These are phyloP conservation scores for Anguilla japonica DNA, from an alignment of 2,113 vertebrate species.

Conservation along the genomic window DNA sequence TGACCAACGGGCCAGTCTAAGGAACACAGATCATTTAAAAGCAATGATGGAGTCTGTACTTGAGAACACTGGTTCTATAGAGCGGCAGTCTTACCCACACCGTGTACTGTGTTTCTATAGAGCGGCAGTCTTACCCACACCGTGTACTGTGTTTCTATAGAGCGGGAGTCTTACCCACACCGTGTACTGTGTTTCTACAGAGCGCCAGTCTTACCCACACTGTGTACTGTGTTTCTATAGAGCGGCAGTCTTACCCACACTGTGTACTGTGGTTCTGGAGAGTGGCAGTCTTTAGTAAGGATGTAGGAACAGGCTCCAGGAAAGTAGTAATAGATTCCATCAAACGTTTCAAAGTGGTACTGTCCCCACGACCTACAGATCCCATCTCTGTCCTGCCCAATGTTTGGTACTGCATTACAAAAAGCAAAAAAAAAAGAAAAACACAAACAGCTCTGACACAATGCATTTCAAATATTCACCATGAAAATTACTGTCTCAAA, in stretches of 20 bases:
- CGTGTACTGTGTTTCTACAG: no score
- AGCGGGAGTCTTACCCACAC: no score
- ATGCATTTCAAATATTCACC: no score
- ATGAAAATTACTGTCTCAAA: no score
- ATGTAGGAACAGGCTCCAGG: constrained; percentile 96
- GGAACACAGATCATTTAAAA: background rate
- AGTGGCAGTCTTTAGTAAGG: constrained; percentile 91
- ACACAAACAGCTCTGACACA: background rate
- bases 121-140: no score
- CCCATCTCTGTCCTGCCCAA: constrained; percentile 87
- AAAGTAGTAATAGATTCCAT: constrained; percentile 96
- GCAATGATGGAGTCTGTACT: background rate
- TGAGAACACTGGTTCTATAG: no score
- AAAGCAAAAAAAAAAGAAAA: constrained; percentile 29
- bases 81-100: no score
- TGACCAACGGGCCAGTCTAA: background rate
- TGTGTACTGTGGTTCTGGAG: constrained; percentile 84
- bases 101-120: no score
- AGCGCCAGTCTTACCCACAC: no score
- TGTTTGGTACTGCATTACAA: constrained; percentile 82
- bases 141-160: no score
- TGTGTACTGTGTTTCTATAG: no score
- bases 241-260: constrained; percentile 83
- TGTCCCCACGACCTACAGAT: constrained; percentile 98
- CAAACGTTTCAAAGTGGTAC: constrained; percentile 95